phyloP scores from a whole-genome alignment of 2,113 vertebrate genomes.

The Alexandromys fortis region DNA sequence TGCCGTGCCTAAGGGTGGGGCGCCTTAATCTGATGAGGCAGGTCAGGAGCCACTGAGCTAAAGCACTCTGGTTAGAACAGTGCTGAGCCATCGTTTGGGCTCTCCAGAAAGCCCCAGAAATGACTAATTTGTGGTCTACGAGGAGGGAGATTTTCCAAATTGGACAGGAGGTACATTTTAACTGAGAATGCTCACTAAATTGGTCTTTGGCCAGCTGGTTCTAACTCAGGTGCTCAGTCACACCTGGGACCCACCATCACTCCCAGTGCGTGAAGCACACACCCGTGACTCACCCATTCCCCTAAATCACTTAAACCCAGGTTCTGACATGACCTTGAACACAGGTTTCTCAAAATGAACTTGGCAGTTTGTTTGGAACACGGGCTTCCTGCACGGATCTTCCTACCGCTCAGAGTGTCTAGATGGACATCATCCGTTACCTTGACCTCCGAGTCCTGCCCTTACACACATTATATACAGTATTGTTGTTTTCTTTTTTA shows the following conservation, averaged over 20 bases:
- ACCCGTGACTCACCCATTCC: neutral
- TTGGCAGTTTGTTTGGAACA: neutral
- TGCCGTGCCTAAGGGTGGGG: neutral
- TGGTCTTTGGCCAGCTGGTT: constrained; percentile 17
- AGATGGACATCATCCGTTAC: neutral
- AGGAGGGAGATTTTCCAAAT: constrained; percentile 36
- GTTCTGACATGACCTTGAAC: neutral
- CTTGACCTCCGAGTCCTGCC: neutral
- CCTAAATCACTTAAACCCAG: neutral
- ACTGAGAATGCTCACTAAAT: neutral
- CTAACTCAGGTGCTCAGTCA: neutral
- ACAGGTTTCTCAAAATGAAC: neutral
- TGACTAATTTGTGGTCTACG: constrained; percentile 15
- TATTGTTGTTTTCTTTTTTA: neutral
- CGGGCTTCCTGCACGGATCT: neutral
- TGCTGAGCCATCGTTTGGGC: neutral
- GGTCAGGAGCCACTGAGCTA: neutral
- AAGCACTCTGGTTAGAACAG: neutral
- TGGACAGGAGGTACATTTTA: neutral
- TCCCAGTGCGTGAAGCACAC: neutral
- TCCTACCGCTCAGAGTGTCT: neutral
- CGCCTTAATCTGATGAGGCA: neutral
- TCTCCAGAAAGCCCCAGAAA: neutral
- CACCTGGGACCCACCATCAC: neutral
- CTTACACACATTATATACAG: neutral